phyloP scores from a whole-genome alignment of 2,888 invertebrate genomes.

The Noctua fimbriata region DNA sequence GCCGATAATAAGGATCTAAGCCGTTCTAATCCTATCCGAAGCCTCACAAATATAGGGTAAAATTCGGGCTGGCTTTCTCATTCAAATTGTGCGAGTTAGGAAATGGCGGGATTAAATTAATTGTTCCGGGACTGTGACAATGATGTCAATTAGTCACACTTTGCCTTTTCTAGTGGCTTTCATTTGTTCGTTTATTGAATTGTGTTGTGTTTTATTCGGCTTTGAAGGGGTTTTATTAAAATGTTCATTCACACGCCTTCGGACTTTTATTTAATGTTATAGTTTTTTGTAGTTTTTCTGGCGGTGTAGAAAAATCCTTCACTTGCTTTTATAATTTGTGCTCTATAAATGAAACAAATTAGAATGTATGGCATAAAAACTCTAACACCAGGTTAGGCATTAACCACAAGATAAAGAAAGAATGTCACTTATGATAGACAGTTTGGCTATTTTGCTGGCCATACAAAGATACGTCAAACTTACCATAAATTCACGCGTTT shows the following conservation, averaged over 20 bases:
- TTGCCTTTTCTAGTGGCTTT: constrained; percentile 21
- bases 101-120: constrained; percentile 46
- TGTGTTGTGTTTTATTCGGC: background rate
- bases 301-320: background rate
- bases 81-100: constrained; percentile 36
- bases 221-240: background rate
- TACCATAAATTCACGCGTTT: background rate
- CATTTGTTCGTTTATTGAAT: constrained; percentile 27
- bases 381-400: too few species aligned
- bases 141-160: constrained; percentile 44
- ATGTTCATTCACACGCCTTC: background rate
- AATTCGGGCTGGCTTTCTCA: constrained; percentile 35
- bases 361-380: too few species aligned
- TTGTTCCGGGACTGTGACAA: constrained; percentile 42
- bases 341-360: background rate
- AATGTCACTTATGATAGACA: background rate
- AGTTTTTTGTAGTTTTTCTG: background rate
- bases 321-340: background rate
- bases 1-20: constrained; percentile 15
- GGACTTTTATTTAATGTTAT: background rate
- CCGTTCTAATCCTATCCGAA: constrained; percentile 33
- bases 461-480: background rate
- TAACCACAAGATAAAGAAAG: too few species aligned
- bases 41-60: constrained; percentile 29
- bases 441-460: background rate